These are phyloP conservation scores for Dryomyza anilis DNA, from an alignment of 2,888 invertebrate genomes.

Conservation along the genomic window DNA sequence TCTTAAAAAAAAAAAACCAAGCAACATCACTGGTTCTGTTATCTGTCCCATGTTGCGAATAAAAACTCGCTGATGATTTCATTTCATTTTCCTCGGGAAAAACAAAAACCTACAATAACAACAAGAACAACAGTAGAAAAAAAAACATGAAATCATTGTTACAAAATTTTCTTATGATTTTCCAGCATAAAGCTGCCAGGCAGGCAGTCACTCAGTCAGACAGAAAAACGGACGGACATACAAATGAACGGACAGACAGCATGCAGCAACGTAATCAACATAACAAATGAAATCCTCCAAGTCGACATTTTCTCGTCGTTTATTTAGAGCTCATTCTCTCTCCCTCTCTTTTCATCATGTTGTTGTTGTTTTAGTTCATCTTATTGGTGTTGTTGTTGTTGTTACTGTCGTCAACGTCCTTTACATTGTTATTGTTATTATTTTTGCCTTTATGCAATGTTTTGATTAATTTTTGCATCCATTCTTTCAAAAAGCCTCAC, in stretches of 20 bases:
- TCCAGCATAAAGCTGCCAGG: conserved; percentile 16
- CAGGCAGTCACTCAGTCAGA: conserved; percentile 17
- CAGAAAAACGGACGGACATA: conserved; percentile 9
- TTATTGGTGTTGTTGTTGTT: conserved; percentile 21
- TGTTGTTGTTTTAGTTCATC: conserved; percentile 56
- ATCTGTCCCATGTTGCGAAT: conserved; percentile 38
- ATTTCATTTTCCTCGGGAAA: conserved; percentile 47
- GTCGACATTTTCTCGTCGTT: conserved; percentile 53
- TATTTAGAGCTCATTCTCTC: conserved; percentile 42
- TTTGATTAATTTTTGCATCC: conserved; percentile 59
- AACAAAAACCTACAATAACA: conserved; percentile 37
- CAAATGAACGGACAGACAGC: conserved; percentile 13
- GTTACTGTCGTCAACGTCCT: conserved; percentile 34
- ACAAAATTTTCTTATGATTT: conserved; percentile 29
- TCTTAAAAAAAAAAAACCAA: too few relatives aligned
- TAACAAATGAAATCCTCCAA: conserved; percentile 59
- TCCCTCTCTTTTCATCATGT: conserved; percentile 39
- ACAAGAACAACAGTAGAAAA: too few relatives aligned
- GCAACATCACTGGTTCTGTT: neutral
- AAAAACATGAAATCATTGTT: conserved; percentile 39
- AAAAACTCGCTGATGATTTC: conserved; percentile 39
- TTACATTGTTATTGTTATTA: conserved; percentile 61
- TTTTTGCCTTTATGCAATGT: conserved; percentile 62
- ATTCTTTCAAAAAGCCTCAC: conserved; percentile 8
- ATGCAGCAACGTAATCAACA: conserved; percentile 56